A percentile compares a stretch with the other conserved stretches of the same genome.
phyloP scores from a whole-genome alignment of 2,113 vertebrate genomes.

The Zosterops hypoxanthus region DNA sequence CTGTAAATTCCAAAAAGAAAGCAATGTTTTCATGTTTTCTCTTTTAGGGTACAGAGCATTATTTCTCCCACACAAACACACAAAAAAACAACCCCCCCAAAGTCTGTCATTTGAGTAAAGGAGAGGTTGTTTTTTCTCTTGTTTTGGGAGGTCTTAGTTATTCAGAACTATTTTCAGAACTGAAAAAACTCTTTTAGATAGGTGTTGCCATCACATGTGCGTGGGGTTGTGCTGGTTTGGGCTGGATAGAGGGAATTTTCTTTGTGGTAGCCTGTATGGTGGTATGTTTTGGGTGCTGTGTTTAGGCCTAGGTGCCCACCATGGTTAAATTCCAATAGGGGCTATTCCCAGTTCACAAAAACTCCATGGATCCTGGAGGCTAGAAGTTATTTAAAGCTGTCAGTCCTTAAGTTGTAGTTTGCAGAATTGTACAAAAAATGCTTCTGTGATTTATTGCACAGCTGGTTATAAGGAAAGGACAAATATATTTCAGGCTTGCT shows the following conservation, averaged over 20 bases:
- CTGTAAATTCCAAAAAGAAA: background rate
- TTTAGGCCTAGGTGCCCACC: background rate
- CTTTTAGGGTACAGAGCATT: background rate
- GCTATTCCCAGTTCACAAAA: background rate
- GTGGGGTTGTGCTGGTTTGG: background rate
- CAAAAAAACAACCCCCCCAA: background rate
- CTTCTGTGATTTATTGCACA: background rate
- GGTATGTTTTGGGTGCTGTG: background rate
- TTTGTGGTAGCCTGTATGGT: background rate
- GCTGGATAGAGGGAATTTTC: background rate
- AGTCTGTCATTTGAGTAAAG: background rate
- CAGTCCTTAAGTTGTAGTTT: background rate
- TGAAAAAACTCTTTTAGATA: background rate
- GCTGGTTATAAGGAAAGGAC: background rate
- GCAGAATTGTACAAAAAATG: background rate
- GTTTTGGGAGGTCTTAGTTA: background rate
- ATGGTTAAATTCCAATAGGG: background rate
- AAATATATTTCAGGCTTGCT: background rate
- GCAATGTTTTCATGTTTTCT: background rate
- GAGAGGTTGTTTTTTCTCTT: background rate
- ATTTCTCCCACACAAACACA: background rate
- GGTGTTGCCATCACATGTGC: rapidly evolving
- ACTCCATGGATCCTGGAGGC: background rate
- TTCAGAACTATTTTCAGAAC: background rate
- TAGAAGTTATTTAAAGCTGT: background rate